Conservation (phyloP, 2,888 invertebrate genomes). For the Eupithecia pulchellata region DNA sequence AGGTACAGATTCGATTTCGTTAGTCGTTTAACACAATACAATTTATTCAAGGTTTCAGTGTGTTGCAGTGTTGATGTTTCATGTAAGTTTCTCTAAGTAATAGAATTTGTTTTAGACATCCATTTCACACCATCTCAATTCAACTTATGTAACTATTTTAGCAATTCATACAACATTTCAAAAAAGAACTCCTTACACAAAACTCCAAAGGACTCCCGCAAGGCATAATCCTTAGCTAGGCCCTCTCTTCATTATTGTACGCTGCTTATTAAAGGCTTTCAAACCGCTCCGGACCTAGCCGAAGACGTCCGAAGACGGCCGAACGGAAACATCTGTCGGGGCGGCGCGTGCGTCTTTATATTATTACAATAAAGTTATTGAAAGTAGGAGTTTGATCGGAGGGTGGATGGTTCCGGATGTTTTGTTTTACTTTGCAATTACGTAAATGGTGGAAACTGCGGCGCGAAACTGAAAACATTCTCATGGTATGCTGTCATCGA, state of each 20-base stretch:
- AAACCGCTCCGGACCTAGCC: conserved; percentile 43
- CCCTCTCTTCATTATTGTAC: neutral
- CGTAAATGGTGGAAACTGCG: neutral
- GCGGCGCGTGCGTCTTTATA: conserved; percentile 57
- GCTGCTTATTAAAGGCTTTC: conserved; percentile 39
- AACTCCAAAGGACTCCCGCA: conserved; percentile 3
- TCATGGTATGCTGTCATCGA: neutral
- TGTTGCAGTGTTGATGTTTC: neutral
- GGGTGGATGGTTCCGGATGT: conserved; percentile 10
- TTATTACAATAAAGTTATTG: conserved; percentile 35
- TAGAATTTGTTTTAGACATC: neutral
- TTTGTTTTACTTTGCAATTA: conserved; percentile 4
- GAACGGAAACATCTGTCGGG: conserved; percentile 62
- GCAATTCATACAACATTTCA: neutral
- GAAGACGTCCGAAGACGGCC: conserved; percentile 52
- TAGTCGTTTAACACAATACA: neutral
- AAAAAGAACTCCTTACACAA: conserved; percentile 20
- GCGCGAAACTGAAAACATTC: neutral
- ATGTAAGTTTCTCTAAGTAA: neutral
- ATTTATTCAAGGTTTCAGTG: neutral
- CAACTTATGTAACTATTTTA: neutral
- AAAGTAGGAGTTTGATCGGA: conserved; percentile 21
- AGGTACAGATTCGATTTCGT: neutral
- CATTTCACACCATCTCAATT: neutral
- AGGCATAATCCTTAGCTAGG: conserved; percentile 8